These are phyloP conservation scores for Danaus plexippus DNA, from an alignment of 1,140 invertebrate species.

Conservation along the genomic window DNA sequence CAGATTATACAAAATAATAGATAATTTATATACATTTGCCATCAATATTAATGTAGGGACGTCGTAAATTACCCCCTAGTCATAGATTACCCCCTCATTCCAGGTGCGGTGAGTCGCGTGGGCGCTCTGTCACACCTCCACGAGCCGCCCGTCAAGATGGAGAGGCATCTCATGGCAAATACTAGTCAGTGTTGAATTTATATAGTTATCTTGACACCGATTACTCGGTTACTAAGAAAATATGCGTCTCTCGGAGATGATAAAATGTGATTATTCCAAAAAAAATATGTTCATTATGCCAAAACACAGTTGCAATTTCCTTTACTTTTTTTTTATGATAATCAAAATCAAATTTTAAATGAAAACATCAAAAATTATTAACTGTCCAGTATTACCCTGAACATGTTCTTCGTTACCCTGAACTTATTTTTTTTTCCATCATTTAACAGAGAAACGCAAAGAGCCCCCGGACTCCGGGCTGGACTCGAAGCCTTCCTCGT, in stretches of 20 bases:
- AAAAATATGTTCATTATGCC: too few relatives aligned
- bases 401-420: too few relatives aligned
- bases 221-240: neutral
- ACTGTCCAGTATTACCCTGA: too few relatives aligned
- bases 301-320: too few relatives aligned
- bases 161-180: constrained; percentile 53
- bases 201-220: too few relatives aligned
- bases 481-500: constrained; percentile 79
- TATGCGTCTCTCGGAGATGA: neutral
- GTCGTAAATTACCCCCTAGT: neutral
- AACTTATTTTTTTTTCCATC: neutral
- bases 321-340: too few relatives aligned
- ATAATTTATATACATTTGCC: too few relatives aligned
- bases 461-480: constrained; percentile 80
- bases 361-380: too few relatives aligned
- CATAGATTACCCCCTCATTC: neutral
- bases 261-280: too few relatives aligned
- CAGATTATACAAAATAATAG: too few relatives aligned
- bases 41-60: too few relatives aligned
- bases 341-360: too few relatives aligned
- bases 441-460: constrained; percentile 84
- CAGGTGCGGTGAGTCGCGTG: constrained; percentile 32
- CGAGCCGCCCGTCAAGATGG: constrained; percentile 58
- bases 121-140: constrained; percentile 38
- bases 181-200: constrained; percentile 38